Percentiles rank a stretch among this genome's conserved stretches.
Evolutionary conservation across 2,797 vertebrate species (phyloP).

Genomic region (Poeciliopsis gracilis): DNA sequence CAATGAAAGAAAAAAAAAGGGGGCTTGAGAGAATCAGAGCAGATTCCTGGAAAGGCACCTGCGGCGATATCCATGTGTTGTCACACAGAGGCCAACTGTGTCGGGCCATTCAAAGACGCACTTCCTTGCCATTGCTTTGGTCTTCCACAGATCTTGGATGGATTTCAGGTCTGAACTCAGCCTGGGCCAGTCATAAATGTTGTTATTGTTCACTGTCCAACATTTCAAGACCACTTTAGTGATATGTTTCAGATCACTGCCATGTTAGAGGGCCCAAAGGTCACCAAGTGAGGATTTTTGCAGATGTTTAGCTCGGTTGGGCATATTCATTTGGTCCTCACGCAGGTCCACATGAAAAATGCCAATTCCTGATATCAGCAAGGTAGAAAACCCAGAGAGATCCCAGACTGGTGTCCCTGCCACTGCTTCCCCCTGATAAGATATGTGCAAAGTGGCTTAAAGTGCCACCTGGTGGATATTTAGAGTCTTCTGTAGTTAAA

Average conservation of each 20-base stretch:
- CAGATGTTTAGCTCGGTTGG: background rate
- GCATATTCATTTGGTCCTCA: background rate
- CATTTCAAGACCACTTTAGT: background rate
- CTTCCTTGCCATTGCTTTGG: slow-evolving; percentile 5
- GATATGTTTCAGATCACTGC: background rate
- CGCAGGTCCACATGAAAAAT: background rate
- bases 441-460: background rate
- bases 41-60: slow-evolving; percentile 75
- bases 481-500: background rate
- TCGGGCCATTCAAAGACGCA: slow-evolving; percentile 29
- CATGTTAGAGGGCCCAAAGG: background rate
- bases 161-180: background rate
- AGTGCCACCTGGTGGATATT: background rate
- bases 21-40: slow-evolving; percentile 57
- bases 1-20: slow-evolving; percentile 68
- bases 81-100: slow-evolving; percentile 56
- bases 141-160: background rate
- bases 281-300: background rate
- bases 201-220: background rate
- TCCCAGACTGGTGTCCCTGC: background rate
- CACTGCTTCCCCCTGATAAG: no score
- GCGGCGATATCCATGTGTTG: slow-evolving; percentile 49
- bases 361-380: background rate
- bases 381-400: background rate
- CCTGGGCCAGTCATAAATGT: background rate